Evolutionary conservation across 2,888 invertebrate species (phyloP), one percentile per base, ranked within the genome.

Genomic region (Prenolepis imparis): DNA sequence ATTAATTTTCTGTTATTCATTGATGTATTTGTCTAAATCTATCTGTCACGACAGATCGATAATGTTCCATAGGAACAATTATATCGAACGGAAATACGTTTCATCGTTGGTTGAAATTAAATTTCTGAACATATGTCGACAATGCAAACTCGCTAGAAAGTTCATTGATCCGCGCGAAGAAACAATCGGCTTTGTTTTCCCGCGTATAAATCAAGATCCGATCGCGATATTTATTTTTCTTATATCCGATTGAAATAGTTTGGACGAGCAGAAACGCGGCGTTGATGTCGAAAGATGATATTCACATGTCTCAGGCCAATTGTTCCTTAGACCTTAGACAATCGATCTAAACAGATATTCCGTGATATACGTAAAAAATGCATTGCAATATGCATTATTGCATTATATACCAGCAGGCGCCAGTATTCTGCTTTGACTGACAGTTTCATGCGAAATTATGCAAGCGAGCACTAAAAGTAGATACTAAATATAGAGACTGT

Each of bases 111-210:
- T 3, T 52, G 41, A 77, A 84, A 84, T 82, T 55, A 55, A 78
- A 59, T 57, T 82, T 57, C 59, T 74, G 67, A 84, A 75, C 78
- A 59, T 64, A 63, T 28, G 67, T 61, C 44, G 52, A 67, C 41
- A 24, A 70, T 21, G 63, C 21, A 61, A 66, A 70, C 67, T 83
- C 77, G 36, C 57, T 55, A 61, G 55, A 21, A 66, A 73, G 87
- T 87, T 87, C 84, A 63, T 85, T 81, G 87, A 87, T 82, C 83
- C 73, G 81, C 68, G 18, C n/a, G 39, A 57, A 41, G 11, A 48
- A 75, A 77, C 15, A 77, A 15, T 28, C 55, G 28, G 6, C n/a
- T 57, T 77, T 66, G 55, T 77, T 67, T 41, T 57, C 21, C 0
- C 28, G 28, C 41, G 28, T 67, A 15, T 75, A 55, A 77, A 77